Percentiles rank a stretch among this genome's conserved stretches.
Conservation (phyloP, 2,888 invertebrate species). For the Drosophila incognita region DNA sequence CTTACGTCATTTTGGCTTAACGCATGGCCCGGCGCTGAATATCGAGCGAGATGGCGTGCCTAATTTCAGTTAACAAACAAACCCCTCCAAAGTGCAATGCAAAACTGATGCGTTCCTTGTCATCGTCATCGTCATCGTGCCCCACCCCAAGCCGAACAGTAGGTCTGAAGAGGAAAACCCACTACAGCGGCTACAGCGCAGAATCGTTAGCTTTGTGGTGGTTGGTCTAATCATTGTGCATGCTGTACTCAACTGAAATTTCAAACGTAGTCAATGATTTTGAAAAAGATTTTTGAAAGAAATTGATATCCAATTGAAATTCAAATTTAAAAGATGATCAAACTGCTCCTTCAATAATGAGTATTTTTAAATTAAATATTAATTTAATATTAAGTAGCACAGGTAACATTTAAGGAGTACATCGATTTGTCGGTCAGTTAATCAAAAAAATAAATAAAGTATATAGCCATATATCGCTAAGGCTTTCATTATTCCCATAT, state of each 20-base stretch:
- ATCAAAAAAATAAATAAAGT: neutral
- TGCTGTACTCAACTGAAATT: conserved; percentile 19
- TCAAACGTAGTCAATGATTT: conserved; percentile 16
- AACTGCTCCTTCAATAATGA: neutral
- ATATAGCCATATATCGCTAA: neutral
- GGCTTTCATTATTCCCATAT: neutral
- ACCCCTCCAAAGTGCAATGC: conserved; percentile 48
- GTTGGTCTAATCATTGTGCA: conserved; percentile 12
- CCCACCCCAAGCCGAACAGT: conserved; percentile 46
- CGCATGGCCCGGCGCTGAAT: conserved; percentile 27
- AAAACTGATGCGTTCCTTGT: conserved; percentile 57
- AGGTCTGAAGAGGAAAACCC: conserved; percentile 3
- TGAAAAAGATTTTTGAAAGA: neutral
- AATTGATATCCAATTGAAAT: neutral
- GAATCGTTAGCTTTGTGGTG: conserved; percentile 45
- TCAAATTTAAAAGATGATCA: neutral
- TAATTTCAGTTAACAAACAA: conserved; percentile 50
- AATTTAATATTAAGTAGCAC: neutral
- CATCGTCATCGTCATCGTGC: conserved; percentile 35
- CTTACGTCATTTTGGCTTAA: conserved; percentile 71
- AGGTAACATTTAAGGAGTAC: neutral
- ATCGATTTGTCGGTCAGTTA: neutral
- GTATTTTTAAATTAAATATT: neutral
- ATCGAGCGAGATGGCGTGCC: conserved; percentile 56
- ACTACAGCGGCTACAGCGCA: conserved; percentile 49